Conservation (phyloP, 2,888 invertebrate species). For the Andricus quercusramuli region DNA sequence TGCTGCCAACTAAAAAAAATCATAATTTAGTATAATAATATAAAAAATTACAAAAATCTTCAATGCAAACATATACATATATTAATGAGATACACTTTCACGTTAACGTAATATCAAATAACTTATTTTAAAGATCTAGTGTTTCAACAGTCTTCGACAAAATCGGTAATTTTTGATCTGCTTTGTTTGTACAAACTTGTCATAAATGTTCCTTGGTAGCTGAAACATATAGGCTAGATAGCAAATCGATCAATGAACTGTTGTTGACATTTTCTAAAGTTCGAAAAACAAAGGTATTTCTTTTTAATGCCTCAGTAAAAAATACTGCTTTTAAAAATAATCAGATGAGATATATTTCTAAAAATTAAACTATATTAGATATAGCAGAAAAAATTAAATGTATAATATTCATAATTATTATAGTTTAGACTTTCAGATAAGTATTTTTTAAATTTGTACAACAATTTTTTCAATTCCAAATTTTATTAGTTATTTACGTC, state of each 20-base stretch:
- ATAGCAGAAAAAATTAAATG: no score
- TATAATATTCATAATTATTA: no score
- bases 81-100: no score
- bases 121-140: neutral
- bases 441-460: no score
- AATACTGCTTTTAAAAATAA: neutral
- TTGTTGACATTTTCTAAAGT: neutral
- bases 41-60: no score
- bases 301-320: neutral
- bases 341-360: neutral
- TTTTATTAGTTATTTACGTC: no score
- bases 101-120: neutral
- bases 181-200: neutral
- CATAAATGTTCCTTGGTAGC: neutral
- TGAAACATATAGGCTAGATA: slow-evolving; percentile 6
- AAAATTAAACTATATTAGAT: neutral
- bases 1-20: no score
- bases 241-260: slow-evolving; percentile 25
- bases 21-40: no score
- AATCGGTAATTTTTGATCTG: neutral
- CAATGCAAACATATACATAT: no score
- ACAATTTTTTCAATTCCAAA: no score
- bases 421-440: no score
- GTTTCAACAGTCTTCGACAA: neutral
- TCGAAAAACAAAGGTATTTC: neutral